These are phyloP conservation scores for Intellagama lesueurii DNA, from an alignment of 2,797 vertebrate species.

Conservation along the genomic window DNA sequence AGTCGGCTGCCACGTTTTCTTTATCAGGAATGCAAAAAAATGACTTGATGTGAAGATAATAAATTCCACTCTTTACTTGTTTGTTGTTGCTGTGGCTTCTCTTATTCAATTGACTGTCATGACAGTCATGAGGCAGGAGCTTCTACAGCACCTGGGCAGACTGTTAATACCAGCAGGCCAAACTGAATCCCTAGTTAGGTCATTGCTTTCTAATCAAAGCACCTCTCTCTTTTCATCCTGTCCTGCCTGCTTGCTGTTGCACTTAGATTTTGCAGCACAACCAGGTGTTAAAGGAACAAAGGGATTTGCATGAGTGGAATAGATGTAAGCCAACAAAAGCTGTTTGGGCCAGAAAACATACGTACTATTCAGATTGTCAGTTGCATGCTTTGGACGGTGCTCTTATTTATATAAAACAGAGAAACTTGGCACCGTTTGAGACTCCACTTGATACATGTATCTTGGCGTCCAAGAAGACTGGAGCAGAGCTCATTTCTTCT, in stretches of 20 bases:
- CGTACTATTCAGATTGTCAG: not conserved
- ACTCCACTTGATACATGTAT: not conserved
- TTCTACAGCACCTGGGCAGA: slow-evolving; percentile 8
- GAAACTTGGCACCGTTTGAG: not conserved
- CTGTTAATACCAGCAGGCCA: not conserved
- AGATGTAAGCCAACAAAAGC: slow-evolving; percentile 41
- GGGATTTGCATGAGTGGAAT: slow-evolving; percentile 16
- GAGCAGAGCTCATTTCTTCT: not conserved
- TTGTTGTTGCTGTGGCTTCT: slow-evolving; percentile 30
- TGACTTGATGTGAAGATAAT: slow-evolving; percentile 38
- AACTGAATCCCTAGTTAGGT: slow-evolving; percentile 26
- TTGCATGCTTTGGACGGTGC: slow-evolving; percentile 2
- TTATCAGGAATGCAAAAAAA: slow-evolving; percentile 27
- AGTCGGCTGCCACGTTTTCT: slow-evolving; percentile 13
- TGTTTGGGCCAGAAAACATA: slow-evolving; percentile 16
- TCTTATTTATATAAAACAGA: not conserved
- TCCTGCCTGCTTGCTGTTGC: slow-evolving; percentile 39
- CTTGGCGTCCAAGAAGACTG: not conserved
- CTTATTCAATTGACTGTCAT: slow-evolving; percentile 18
- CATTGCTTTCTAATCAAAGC: slow-evolving; percentile 49
- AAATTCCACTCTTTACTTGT: not conserved
- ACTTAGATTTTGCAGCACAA: slow-evolving; percentile 47
- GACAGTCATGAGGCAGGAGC: not conserved
- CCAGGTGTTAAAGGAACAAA: slow-evolving; percentile 40
- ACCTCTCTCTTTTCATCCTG: slow-evolving; percentile 55